Evolutionary conservation across 2,797 vertebrate species (phyloP), one percentile per base, ranked within the genome.

Genomic region (Liasis olivaceus): DNA sequence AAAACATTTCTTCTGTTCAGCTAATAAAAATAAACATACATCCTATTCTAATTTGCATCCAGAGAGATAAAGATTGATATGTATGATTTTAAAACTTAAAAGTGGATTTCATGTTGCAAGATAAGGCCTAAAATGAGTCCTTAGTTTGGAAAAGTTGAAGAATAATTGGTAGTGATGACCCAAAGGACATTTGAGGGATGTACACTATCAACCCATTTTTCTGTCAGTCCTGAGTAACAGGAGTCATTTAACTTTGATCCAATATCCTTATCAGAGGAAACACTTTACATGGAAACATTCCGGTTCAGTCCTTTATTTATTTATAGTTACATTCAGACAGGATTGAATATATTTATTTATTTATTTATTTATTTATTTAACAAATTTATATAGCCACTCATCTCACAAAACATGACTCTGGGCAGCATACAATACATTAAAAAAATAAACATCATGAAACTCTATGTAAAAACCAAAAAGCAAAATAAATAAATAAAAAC

Each of bases 301-400:
- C 12, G 11, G 17, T 5, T 24, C n/a, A 87, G n/a, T 60, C 31
- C 15, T 4, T n/a, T 9, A 60, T 5, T 1, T 87, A 59, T 36
- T 51, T 88, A 89, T 54, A 56, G 87, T 6, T 88, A 84, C 92
- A 96, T 62, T 89, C 94, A 94, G 95, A 94, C 93, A 91, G 72
- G 87, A 94, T 95, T 94, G 89, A 93, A 42, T 92, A 3, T 63
- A 26, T 63, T 63, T 63, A 36, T 36, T 36, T 36, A 36, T 36
- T 51, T 51, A 7, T 51, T 51, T 51, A 7, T 51, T 51, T 36
- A 36, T 36, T 64, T 64, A 64, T 28, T 64, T 64, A 64, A 4
- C 11, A 64, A 28, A 51, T 26, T 26, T 63, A 26, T 26, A 63
- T 63, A 63, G 62, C 24, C 22, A 26, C 24, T 20, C 7, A 51